Evolutionary conservation across 2,797 vertebrate genomes (phyloP).

Genomic region (Capromys pilorides): DNA sequence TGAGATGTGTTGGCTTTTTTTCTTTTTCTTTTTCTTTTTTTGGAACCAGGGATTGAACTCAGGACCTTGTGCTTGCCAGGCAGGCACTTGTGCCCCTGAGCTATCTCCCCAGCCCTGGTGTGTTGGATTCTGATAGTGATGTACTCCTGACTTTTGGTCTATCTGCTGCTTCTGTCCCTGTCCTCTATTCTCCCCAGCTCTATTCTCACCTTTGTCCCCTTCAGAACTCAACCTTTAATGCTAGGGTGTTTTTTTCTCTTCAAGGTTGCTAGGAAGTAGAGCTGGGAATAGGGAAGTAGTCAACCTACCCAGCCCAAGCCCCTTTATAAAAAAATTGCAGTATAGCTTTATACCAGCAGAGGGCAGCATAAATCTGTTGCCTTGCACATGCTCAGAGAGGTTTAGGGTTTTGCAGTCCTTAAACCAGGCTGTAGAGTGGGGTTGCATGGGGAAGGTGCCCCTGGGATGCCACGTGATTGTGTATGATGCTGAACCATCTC

Average conservation of each 20-base stretch:
- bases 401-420: neutral
- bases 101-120: too few relatives aligned
- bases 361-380: slow-evolving; percentile 80
- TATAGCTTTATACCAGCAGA: slow-evolving; percentile 70
- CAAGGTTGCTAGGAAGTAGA: neutral
- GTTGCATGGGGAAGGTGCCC: neutral
- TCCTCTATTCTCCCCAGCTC: neutral
- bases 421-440: neutral
- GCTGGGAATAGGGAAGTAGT: neutral
- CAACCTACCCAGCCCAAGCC: neutral
- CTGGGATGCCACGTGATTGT: neutral
- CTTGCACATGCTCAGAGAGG: slow-evolving; percentile 79
- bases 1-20: neutral
- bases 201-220: neutral
- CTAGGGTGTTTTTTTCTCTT: slow-evolving; percentile 31
- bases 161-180: slow-evolving; percentile 3
- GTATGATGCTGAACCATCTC: neutral
- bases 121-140: slow-evolving; percentile 35
- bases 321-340: slow-evolving; percentile 48
- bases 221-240: neutral
- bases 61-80: too few relatives aligned
- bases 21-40: too few relatives aligned
- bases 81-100: too few relatives aligned
- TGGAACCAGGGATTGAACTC: too few relatives aligned
- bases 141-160: slow-evolving; percentile 1